Percentiles rank a stretch among this genome's conserved stretches.
Conservation (phyloP, 2,113 vertebrate genomes). For the Xiphophorus hellerii region DNA sequence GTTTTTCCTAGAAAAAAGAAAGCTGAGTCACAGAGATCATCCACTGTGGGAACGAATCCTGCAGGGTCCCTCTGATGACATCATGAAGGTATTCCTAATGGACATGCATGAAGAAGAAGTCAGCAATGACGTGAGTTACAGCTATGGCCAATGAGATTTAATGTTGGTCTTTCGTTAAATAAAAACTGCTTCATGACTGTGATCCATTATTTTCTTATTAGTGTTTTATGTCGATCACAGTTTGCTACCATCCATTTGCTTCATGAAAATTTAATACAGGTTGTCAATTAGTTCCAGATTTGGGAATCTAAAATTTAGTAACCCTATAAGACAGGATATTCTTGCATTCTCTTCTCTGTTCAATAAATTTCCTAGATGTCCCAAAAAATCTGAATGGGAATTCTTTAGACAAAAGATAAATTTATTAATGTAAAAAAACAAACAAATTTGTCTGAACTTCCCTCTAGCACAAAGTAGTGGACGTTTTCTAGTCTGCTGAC, state of each 20-base stretch:
- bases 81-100: constrained; percentile 93
- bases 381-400: too few relatives aligned
- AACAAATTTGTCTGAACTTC: too few relatives aligned
- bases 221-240: too few relatives aligned
- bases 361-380: background rate
- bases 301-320: background rate
- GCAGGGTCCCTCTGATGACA: constrained; percentile 88
- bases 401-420: too few relatives aligned
- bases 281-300: background rate
- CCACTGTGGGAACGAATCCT: constrained; percentile 90
- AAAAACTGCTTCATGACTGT: background rate
- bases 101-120: constrained; percentile 90
- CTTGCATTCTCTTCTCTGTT: background rate
- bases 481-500: too few relatives aligned
- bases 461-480: too few relatives aligned
- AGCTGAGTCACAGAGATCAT: constrained; percentile 82
- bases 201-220: background rate
- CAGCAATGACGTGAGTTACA: constrained; percentile 87
- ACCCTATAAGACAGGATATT: background rate
- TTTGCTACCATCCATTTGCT: background rate
- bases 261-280: background rate
- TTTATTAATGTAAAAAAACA: too few relatives aligned
- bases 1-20: constrained; percentile 84
- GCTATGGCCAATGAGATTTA: background rate
- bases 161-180: background rate